Conservation (phyloP, 2,797 vertebrate genomes). For the Scolopax rusticola region DNA sequence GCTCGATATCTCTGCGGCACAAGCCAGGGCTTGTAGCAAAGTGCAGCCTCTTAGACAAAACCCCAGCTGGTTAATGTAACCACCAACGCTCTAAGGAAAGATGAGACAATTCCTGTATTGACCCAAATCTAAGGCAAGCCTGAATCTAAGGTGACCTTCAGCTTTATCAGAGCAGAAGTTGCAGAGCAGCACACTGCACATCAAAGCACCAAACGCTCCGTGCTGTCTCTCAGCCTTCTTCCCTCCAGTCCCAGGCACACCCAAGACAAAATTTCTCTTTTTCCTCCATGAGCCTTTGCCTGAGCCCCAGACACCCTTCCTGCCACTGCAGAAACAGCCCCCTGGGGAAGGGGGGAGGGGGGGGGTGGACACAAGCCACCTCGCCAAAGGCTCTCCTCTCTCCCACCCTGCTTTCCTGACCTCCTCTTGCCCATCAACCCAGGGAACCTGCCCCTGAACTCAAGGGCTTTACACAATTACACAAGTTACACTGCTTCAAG, state of each 20-base stretch:
- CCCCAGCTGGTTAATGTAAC: conserved; percentile 56
- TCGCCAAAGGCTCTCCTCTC: fast-evolving
- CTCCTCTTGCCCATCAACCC: not conserved
- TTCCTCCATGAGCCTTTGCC: not conserved
- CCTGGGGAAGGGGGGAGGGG: too few species aligned
- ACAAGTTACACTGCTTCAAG: not conserved
- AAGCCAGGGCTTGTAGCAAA: not conserved
- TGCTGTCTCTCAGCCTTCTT: not conserved
- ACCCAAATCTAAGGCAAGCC: conserved; percentile 23
- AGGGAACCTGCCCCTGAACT: not conserved
- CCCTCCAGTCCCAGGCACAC: not conserved
- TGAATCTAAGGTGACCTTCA: conserved; percentile 66
- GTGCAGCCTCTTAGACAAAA: conserved; percentile 23
- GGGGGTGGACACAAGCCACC: not conserved
- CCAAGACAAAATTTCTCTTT: not conserved
- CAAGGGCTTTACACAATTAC: not conserved
- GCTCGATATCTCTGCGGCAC: not conserved
- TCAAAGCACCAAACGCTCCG: not conserved
- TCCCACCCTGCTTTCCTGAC: not conserved
- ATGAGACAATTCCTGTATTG: conserved; percentile 74
- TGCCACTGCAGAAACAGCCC: not conserved
- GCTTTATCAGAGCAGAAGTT: not conserved
- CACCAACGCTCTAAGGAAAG: conserved; percentile 47
- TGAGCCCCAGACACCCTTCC: not conserved
- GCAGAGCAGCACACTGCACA: not conserved